These are phyloP conservation scores for Xiphophorus hellerii DNA, from an alignment of 2,113 vertebrate genomes.

Conservation along the genomic window DNA sequence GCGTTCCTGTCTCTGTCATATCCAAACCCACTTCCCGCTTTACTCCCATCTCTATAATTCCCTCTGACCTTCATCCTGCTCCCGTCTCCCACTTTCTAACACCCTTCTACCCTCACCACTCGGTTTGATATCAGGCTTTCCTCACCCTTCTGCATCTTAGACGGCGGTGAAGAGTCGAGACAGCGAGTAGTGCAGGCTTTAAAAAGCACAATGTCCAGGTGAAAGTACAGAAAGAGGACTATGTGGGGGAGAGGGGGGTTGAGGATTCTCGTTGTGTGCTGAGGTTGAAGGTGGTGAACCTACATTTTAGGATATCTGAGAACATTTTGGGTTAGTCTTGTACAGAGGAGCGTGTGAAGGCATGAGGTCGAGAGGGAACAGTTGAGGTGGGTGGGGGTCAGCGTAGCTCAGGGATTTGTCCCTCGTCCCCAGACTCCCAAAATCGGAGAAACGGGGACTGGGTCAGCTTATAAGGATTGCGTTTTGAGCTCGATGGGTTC, in stretches of 20 bases:
- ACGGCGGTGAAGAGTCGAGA: conserved; percentile 1
- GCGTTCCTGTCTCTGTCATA: conserved; percentile 53
- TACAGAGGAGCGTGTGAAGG: conserved; percentile 45
- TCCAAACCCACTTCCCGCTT: conserved; percentile 46
- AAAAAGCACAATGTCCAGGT: conserved; percentile 62
- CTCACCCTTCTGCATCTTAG: conserved; percentile 24
- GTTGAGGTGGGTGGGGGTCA: conserved; percentile 39
- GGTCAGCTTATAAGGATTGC: conserved; percentile 85
- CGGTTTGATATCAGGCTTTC: conserved; percentile 12
- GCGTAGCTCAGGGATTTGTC: conserved; percentile 60
- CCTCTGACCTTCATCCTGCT: conserved; percentile 28
- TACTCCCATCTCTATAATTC: conserved; percentile 30
- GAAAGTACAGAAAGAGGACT: conserved; percentile 46
- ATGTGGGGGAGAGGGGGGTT: conserved; percentile 37
- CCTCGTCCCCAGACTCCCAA: conserved; percentile 47
- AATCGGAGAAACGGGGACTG: conserved; percentile 33
- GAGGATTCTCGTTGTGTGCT: conserved; percentile 59
- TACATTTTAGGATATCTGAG: conserved; percentile 41
- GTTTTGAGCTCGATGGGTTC: conserved; percentile 92
- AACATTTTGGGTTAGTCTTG: conserved; percentile 49
- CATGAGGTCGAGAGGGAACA: conserved; percentile 23
- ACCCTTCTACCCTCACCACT: conserved; percentile 20
- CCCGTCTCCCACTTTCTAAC: not conserved
- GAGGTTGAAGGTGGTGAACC: conserved; percentile 59
- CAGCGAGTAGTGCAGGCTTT: conserved; percentile 35